Evolutionary conservation across 2,888 invertebrate species (phyloP).

Genomic region (Nemurella pictetii): DNA sequence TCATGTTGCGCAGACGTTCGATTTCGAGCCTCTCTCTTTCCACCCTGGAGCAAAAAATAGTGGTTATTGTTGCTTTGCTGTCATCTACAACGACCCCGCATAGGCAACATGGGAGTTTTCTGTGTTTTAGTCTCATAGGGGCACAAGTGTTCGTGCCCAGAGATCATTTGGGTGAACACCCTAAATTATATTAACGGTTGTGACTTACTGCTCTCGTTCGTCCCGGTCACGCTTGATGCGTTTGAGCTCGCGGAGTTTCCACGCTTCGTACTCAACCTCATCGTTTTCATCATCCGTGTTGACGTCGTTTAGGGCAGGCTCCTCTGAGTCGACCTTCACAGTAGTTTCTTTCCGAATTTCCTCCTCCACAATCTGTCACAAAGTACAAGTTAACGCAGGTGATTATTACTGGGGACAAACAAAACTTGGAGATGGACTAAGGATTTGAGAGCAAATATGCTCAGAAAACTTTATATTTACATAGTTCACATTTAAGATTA

Average conservation of each 20-base stretch:
- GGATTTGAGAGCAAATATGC: too few species aligned
- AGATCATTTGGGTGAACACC: not conserved
- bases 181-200: not conserved
- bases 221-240: conserved; percentile 95
- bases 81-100: too few species aligned
- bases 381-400: not conserved
- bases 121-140: too few species aligned
- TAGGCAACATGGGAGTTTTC: too few species aligned
- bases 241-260: conserved; percentile 96
- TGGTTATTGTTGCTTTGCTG: not conserved
- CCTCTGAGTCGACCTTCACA: conserved; percentile 60
- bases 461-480: not conserved
- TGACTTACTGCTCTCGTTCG: conserved; percentile 84
- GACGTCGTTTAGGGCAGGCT: conserved; percentile 80
- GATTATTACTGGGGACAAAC: not conserved
- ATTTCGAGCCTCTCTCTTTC: conserved; percentile 88
- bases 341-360: conserved; percentile 81
- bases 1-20: conserved; percentile 88
- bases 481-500: conserved; percentile 44
- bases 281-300: conserved; percentile 95
- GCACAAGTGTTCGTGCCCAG: too few species aligned
- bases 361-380: conserved; percentile 78
- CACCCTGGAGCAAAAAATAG: conserved; percentile 57
- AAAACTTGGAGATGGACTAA: too few species aligned
- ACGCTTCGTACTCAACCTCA: conserved; percentile 94